Base-by-base conservation (phyloP, 2,113 vertebrate genomes). In the Ammospiza nelsoni region DNA sequence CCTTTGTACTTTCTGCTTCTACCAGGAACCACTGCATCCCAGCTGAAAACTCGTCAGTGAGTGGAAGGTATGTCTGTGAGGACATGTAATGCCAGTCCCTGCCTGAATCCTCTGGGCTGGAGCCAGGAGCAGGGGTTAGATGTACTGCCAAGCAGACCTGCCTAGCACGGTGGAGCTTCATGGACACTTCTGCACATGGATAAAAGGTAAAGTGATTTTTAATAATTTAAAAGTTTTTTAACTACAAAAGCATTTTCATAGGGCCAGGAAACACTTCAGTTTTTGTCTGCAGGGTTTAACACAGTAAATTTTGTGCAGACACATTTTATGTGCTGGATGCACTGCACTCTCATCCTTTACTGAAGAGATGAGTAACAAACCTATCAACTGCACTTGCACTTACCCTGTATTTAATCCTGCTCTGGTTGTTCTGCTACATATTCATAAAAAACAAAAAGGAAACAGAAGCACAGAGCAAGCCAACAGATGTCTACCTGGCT, bases 401-500 rank as follows among this genome's bases (percentile, higher is more conserved):
- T 73, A 80, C 11, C 76, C 71, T 31, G 7, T 77, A 71, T 92
- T 91, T 92, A 83, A 91, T 96, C 82, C 68, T 92, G 57, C 58
- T 95, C 93, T 93, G 93, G 92, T 84, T 97, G 94, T 79, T 96
- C 90, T 95, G 95, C 92, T 96, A 54, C 25, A 2, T 95, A 88
- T 78, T 94, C 82, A 84, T 90, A 39, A 76, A 87, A 89, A 78
- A 17, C 71, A 87, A 86, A 82, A 94, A 84, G 68, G 93, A 91
- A 96, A 80, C 96, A 97, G 94, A 96, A 96, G 79, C 95, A 84
- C 93, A 95, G 93, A 94, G 62, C 95, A 87, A 94, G 62, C 71
- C 94, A 95, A 82, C 95, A 95, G 93, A 96, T 95, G 95, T 81
- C 93, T 97, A 96, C 94, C 96, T 96, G 96, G 54, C 81, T 92